These are phyloP conservation scores for Trinectes maculatus DNA, from an alignment of 2,113 vertebrate genomes.

Conservation along the genomic window DNA sequence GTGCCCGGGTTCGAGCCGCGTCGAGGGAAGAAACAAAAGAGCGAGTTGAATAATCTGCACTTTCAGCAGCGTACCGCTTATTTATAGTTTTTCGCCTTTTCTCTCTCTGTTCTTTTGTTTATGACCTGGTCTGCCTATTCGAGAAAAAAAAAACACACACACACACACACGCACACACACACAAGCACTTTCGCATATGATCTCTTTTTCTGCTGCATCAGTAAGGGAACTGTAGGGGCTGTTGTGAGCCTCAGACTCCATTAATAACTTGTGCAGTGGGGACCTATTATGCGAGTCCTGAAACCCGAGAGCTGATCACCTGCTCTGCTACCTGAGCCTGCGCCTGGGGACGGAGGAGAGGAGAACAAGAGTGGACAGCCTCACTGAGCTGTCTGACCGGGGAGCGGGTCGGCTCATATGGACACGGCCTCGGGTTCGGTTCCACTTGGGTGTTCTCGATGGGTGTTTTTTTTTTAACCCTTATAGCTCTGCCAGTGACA, in stretches of 20 bases:
- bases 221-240: conserved; percentile 27
- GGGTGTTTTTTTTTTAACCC: conserved; percentile 34
- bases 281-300: conserved; percentile 58
- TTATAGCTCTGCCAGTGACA: conserved; percentile 33
- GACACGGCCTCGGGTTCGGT: conserved; percentile 21
- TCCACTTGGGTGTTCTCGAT: conserved; percentile 3
- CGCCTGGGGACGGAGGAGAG: conserved; percentile 29
- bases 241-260: conserved; percentile 47
- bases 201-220: conserved; percentile 26
- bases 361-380: conserved; percentile 32
- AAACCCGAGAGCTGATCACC: conserved; percentile 76
- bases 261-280: conserved; percentile 73
- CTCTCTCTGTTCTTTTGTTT: conserved; percentile 39
- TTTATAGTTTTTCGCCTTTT: conserved; percentile 62
- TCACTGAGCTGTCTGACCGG: conserved; percentile 18
- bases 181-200: too few species aligned
- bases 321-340: conserved; percentile 74
- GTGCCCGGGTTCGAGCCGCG: conserved; percentile 23
- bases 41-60: conserved; percentile 56
- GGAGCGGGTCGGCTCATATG: conserved; percentile 19
- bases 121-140: conserved; percentile 33
- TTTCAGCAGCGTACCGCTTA: conserved; percentile 33
- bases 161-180: too few species aligned
- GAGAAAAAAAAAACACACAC: too few species aligned
- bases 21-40: conserved; percentile 24